These are phyloP conservation scores for Leucoptera coffeella DNA, from an alignment of 2,888 invertebrate genomes.

Conservation along the genomic window DNA sequence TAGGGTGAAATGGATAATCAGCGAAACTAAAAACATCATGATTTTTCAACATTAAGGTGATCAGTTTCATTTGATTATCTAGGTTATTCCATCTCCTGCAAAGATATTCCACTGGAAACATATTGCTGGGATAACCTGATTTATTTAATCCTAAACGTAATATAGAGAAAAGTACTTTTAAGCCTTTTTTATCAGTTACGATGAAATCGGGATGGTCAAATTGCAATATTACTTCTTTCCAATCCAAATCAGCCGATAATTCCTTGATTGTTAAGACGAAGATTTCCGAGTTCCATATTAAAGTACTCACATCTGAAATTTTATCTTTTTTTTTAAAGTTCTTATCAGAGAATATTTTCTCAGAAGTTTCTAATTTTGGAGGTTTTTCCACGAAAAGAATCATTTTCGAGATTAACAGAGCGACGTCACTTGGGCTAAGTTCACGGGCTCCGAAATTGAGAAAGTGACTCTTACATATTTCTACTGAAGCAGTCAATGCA, in stretches of 20 bases:
- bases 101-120: slow-evolving; percentile 83
- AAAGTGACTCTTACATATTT: slow-evolving; percentile 82
- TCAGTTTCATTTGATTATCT: slow-evolving; percentile 86
- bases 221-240: slow-evolving; percentile 89
- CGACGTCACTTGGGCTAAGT: slow-evolving; percentile 77
- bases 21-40: slow-evolving; percentile 93
- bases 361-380: too few species aligned
- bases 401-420: slow-evolving; percentile 82
- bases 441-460: slow-evolving; percentile 76
- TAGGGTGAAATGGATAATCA: slow-evolving; percentile 83
- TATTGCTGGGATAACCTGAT: slow-evolving; percentile 62
- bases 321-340: too few species aligned
- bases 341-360: too few species aligned
- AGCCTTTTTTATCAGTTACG: slow-evolving; percentile 79
- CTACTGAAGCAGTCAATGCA: slow-evolving; percentile 76
- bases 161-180: slow-evolving; percentile 77
- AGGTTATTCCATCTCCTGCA: slow-evolving; percentile 91
- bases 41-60: slow-evolving; percentile 81
- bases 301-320: slow-evolving; percentile 21
- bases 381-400: slow-evolving; percentile 66
- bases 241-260: slow-evolving; percentile 76
- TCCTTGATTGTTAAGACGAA: slow-evolving; percentile 91
- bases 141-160: slow-evolving; percentile 75
- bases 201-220: slow-evolving; percentile 88
- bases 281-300: slow-evolving; percentile 89